Conservation (phyloP, 2,797 vertebrate genomes). For the Rhinella marina region DNA sequence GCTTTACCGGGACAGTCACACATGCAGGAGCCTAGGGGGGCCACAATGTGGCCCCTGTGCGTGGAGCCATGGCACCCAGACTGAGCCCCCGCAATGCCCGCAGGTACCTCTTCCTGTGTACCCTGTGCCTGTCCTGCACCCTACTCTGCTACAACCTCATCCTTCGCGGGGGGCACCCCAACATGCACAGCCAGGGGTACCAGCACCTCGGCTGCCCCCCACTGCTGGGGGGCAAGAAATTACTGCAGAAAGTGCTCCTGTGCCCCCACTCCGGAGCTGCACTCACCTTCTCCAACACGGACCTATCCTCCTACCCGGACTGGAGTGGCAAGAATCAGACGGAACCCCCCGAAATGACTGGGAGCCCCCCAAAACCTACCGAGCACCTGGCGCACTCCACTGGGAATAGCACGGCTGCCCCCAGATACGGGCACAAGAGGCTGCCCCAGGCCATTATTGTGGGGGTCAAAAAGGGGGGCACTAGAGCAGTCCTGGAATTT, state of each 20-base stretch:
- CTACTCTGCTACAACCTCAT: conserved; percentile 89
- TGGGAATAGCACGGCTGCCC: conserved; percentile 75
- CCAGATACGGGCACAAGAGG: conserved; percentile 83
- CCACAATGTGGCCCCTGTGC: conserved; percentile 73
- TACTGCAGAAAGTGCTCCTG: conserved; percentile 81
- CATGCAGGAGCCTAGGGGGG: conserved; percentile 65
- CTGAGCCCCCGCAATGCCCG: conserved; percentile 82
- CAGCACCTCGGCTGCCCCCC: conserved; percentile 78
- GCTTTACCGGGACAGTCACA: conserved; percentile 60
- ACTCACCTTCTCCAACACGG: conserved; percentile 60
- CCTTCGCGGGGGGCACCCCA: conserved; percentile 80
- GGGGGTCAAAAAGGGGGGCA: conserved; percentile 95
- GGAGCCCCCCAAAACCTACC: conserved; percentile 68
- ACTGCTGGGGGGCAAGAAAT: conserved; percentile 81
- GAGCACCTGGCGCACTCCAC: conserved; percentile 64
- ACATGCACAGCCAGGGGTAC: conserved; percentile 77
- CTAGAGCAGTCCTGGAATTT: conserved; percentile 93
- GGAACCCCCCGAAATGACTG: not conserved
- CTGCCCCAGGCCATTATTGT: conserved; percentile 90
- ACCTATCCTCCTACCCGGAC: conserved; percentile 61
- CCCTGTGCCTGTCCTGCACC: conserved; percentile 89
- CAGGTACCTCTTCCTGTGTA: conserved; percentile 85
- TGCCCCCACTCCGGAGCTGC: conserved; percentile 71
- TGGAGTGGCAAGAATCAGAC: conserved; percentile 48
- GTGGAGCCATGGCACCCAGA: conserved; percentile 94